Percentiles rank a stretch among this genome's conserved stretches.
Evolutionary conservation across 2,888 invertebrate genomes (phyloP).

Genomic region (Ashinkailepas kermadecensis): DNA sequence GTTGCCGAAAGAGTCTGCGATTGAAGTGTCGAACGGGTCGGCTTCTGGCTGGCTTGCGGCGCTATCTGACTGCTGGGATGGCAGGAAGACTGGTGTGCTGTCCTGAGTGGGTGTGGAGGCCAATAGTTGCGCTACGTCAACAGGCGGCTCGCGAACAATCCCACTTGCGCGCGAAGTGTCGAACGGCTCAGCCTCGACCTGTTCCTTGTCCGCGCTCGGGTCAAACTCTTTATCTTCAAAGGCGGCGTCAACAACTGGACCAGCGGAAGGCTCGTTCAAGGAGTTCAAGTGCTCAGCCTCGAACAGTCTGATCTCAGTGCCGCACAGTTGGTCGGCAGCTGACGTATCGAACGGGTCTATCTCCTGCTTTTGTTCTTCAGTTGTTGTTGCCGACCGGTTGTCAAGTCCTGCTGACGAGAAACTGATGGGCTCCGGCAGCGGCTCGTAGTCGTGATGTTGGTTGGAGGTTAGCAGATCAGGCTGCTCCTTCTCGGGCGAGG

Average conservation of each 20-base stretch:
- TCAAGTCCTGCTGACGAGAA: not conserved
- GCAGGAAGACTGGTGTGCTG: not conserved
- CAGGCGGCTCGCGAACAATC: not conserved
- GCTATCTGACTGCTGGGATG: not conserved
- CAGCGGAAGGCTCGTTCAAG: not conserved
- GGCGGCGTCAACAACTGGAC: constrained; percentile 28
- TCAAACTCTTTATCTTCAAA: constrained; percentile 29
- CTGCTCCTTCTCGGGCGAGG: constrained; percentile 4
- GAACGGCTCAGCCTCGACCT: not conserved
- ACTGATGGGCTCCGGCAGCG: constrained; percentile 37
- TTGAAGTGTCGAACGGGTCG: constrained; percentile 34
- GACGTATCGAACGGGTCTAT: constrained; percentile 58
- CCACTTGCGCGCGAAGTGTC: not conserved
- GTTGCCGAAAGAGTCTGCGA: constrained; percentile 32
- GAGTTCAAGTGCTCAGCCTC: constrained; percentile 63
- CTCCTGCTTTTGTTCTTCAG: constrained; percentile 25
- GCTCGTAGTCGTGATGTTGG: constrained; percentile 39
- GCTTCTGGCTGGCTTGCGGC: not conserved
- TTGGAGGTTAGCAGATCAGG: constrained; percentile 10
- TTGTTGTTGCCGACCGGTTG: not conserved
- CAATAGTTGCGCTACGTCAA: not conserved
- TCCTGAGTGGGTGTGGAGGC: not conserved
- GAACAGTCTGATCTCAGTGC: constrained; percentile 66
- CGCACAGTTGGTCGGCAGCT: constrained; percentile 60
- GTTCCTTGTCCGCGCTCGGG: not conserved